Evolutionary conservation across 2,888 invertebrate genomes (phyloP).

Genomic region (Nephrotoma flavescens): DNA sequence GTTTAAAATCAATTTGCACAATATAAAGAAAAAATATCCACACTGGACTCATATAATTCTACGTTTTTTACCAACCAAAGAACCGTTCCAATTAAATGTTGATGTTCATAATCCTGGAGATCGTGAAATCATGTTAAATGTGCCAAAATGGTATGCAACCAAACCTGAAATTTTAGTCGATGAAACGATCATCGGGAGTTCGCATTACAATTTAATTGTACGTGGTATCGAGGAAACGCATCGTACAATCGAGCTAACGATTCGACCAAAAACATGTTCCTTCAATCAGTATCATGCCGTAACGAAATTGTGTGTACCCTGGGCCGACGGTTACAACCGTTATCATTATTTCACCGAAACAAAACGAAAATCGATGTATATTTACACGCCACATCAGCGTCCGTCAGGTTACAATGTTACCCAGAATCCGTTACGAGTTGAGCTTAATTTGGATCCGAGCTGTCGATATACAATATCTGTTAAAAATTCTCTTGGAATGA

Average conservation of each 20-base stretch:
- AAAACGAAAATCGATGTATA: conserved; percentile 36
- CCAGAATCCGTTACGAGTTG: conserved; percentile 36
- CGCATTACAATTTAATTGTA: conserved; percentile 46
- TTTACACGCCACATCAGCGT: conserved; percentile 40
- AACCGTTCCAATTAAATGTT: conserved; percentile 42
- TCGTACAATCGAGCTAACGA: conserved; percentile 42
- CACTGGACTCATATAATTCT: conserved; percentile 57
- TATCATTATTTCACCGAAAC: conserved; percentile 39
- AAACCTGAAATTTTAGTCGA: conserved; percentile 30
- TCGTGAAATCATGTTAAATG: conserved; percentile 25
- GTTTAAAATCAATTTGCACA: conserved; percentile 44
- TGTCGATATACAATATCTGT: conserved; percentile 58
- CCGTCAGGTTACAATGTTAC: conserved; percentile 32
- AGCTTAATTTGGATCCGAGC: conserved; percentile 49
- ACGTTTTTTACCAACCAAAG: conserved; percentile 44
- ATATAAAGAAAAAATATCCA: conserved; percentile 38
- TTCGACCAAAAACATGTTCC: conserved; percentile 38
- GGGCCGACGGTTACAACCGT: conserved; percentile 46
- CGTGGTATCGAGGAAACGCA: conserved; percentile 40
- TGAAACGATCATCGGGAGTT: conserved; percentile 39
- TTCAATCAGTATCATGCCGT: conserved; percentile 39
- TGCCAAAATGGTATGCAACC: conserved; percentile 31
- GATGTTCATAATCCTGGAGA: conserved; percentile 42
- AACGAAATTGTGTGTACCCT: conserved; percentile 46
- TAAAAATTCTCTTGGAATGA: conserved; percentile 40